phyloP scores from a whole-genome alignment of 1,140 invertebrate genomes.

The Lasioglossum baleicum region DNA sequence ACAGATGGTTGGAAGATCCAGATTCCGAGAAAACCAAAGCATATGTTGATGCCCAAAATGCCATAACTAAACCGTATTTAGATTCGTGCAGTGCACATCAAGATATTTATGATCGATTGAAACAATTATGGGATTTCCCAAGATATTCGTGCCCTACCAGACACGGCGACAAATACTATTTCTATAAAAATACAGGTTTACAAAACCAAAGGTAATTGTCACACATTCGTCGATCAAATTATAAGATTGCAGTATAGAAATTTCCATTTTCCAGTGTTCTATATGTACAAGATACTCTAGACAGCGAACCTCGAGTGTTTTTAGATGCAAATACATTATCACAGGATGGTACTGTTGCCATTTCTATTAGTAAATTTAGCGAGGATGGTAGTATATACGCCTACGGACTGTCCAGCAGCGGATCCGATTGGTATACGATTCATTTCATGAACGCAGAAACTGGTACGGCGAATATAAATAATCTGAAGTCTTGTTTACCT shows the following conservation, averaged over 20 bases:
- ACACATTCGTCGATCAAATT: neutral
- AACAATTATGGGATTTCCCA: constrained; percentile 96
- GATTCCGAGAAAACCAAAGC: constrained; percentile 94
- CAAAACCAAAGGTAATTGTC: constrained; percentile 93
- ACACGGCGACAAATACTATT: constrained; percentile 94
- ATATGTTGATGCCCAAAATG: constrained; percentile 96
- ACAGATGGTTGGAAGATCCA: constrained; percentile 98
- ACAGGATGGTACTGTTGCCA: constrained; percentile 94
- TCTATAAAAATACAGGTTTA: constrained; percentile 96
- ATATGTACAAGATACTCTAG: constrained; percentile 92
- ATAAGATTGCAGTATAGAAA: neutral
- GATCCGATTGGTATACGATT: constrained; percentile 97
- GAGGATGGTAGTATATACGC: constrained; percentile 94
- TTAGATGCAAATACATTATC: constrained; percentile 96
- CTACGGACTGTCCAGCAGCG: constrained; percentile 94
- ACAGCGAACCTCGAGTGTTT: constrained; percentile 92
- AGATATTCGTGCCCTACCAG: constrained; percentile 94
- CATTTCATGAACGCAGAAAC: constrained; percentile 89
- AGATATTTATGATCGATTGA: constrained; percentile 88
- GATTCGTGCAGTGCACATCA: constrained; percentile 87
- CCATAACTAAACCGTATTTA: constrained; percentile 92
- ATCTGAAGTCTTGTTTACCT: neutral
- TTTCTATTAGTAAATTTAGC: constrained; percentile 90
- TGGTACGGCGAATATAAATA: constrained; percentile 77
- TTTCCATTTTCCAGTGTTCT: constrained; percentile 86